A percentile compares a stretch with the other conserved stretches of the same genome.
These are phyloP conservation scores for Seriola rivoliana DNA, from an alignment of 2,113 vertebrate species.

Conservation along the genomic window DNA sequence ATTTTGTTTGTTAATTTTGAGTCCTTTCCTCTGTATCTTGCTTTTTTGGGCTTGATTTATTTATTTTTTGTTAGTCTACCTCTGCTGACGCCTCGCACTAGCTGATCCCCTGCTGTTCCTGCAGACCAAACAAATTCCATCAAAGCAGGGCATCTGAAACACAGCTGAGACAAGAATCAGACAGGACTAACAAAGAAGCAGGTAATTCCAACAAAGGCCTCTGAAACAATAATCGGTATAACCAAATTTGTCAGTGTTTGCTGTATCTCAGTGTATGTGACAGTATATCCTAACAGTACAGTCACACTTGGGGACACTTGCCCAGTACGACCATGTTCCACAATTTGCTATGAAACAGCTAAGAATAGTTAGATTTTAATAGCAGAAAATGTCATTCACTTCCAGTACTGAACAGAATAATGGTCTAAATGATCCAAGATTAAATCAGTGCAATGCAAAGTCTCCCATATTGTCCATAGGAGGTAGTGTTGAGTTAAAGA, in stretches of 20 bases:
- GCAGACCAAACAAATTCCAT: slow-evolving; percentile 1
- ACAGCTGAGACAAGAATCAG: not conserved
- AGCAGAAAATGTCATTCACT: not conserved
- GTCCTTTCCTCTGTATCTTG: not conserved
- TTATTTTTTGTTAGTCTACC: not conserved
- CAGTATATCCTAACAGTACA: too few relatives aligned
- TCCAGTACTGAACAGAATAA: too few relatives aligned
- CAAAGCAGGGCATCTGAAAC: not conserved
- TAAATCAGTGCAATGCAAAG: too few relatives aligned
- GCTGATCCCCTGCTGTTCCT: slow-evolving; percentile 19
- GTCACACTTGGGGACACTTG: too few relatives aligned
- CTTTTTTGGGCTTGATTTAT: not conserved
- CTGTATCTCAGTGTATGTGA: too few relatives aligned
- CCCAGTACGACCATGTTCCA: too few relatives aligned
- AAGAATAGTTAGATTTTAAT: not conserved
- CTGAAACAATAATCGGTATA: not conserved
- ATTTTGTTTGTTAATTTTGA: not conserved
- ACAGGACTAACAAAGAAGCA: not conserved
- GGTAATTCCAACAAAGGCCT: not conserved
- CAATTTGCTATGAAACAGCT: not conserved
- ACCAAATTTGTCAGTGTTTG: not conserved
- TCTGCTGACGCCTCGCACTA: not conserved
- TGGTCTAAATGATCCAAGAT: too few relatives aligned
- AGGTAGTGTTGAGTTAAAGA: too few relatives aligned
- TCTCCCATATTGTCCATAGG: too few relatives aligned